These are phyloP conservation scores for Callopanchax toddi DNA, from an alignment of 2,113 vertebrate genomes.

Conservation along the genomic window DNA sequence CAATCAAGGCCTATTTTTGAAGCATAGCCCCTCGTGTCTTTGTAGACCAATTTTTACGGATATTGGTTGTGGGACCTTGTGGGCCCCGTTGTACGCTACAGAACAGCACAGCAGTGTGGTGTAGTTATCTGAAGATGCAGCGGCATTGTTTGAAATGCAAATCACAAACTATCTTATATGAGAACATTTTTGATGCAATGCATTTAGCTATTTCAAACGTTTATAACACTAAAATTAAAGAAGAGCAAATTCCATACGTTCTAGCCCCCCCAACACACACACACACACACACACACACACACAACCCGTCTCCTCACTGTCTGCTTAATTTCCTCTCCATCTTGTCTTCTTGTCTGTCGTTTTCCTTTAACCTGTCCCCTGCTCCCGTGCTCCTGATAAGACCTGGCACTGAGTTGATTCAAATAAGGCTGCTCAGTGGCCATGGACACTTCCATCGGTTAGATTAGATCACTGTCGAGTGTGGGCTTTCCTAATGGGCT, in stretches of 20 bases:
- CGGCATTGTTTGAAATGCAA: conserved; percentile 23
- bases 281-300: too few relatives aligned
- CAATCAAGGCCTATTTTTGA: conserved; percentile 78
- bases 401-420: conserved; percentile 65
- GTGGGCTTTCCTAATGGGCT: conserved; percentile 62
- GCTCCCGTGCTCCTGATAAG: conserved; percentile 49
- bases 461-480: conserved; percentile 63
- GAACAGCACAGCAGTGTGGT: conserved; percentile 26
- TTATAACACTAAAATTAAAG: not conserved
- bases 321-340: conserved; percentile 40
- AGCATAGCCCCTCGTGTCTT: conserved; percentile 52
- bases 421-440: conserved; percentile 68
- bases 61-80: conserved; percentile 71
- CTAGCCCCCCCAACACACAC: too few relatives aligned
- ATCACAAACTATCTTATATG: too few relatives aligned
- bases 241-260: not conserved
- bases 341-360: conserved; percentile 46
- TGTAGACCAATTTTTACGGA: conserved; percentile 65
- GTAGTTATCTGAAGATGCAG: conserved; percentile 37
- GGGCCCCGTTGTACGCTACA: conserved; percentile 53
- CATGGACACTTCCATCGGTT: conserved; percentile 43
- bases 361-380: conserved; percentile 40
- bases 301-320: conserved; percentile 13
- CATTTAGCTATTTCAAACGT: too few relatives aligned
- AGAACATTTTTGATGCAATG: too few relatives aligned